Percentiles rank a stretch among this genome's conserved stretches.
Conservation (phyloP, 2,888 invertebrate genomes). For the Metopia argyrocephala region DNA sequence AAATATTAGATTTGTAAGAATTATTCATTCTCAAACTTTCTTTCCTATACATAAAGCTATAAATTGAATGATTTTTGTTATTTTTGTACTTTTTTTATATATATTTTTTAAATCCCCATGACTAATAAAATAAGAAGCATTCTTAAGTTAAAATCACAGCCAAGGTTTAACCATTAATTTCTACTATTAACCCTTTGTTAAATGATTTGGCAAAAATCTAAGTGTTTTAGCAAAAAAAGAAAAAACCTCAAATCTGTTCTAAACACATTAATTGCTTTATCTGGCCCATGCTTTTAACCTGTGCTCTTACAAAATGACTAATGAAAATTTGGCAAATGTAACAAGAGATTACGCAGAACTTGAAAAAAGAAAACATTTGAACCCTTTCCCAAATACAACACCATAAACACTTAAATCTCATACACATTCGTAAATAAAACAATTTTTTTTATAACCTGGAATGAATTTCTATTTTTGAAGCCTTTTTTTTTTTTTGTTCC, state of each 20-base stretch:
- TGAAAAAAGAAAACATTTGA: slow-evolving; percentile 11
- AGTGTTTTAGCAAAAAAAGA: slow-evolving; percentile 8
- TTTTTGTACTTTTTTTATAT: too few relatives aligned
- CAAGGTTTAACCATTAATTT: background rate
- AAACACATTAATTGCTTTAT: slow-evolving; percentile 33
- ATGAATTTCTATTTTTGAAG: too few relatives aligned
- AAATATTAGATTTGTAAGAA: too few relatives aligned
- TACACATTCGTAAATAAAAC: too few relatives aligned
- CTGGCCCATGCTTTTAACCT: background rate
- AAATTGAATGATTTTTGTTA: too few relatives aligned
- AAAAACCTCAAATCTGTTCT: slow-evolving; percentile 33
- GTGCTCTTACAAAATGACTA: slow-evolving; percentile 31
- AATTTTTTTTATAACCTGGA: too few relatives aligned
- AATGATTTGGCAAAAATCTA: slow-evolving; percentile 12
- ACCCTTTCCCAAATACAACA: background rate
- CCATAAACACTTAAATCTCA: too few relatives aligned
- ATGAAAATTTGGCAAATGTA: slow-evolving; percentile 25
- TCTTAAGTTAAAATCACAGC: too few relatives aligned
- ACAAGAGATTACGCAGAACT: slow-evolving; percentile 10
- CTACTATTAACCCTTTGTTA: background rate
- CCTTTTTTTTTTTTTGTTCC: background rate
- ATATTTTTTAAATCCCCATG: too few relatives aligned
- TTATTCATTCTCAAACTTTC: too few relatives aligned
- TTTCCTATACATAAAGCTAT: too few relatives aligned
- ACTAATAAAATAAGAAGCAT: too few relatives aligned